These are phyloP conservation scores for Harmothoe impar DNA, from an alignment of 2,888 invertebrate species.

Conservation along the genomic window DNA sequence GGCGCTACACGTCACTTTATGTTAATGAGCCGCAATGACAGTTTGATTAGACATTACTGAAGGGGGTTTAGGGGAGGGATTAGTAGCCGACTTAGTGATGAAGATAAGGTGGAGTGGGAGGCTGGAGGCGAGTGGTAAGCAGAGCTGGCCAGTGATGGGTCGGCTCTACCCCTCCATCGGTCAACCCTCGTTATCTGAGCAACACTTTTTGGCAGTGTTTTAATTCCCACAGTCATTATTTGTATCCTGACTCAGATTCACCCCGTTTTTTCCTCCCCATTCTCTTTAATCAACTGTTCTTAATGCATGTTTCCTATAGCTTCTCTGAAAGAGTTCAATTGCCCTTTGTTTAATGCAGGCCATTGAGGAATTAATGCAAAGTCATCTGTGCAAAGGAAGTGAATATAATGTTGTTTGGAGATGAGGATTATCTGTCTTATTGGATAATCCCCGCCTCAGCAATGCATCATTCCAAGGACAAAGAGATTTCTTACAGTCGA, in stretches of 20 bases:
- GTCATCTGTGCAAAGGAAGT: no score
- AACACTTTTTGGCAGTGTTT: background rate
- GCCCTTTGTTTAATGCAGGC: no score
- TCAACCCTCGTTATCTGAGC: conserved; percentile 12
- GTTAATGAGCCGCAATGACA: background rate
- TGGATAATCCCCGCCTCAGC: no score
- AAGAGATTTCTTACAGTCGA: no score
- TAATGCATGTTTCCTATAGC: background rate
- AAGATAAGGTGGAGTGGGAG: background rate
- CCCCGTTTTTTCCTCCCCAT: background rate
- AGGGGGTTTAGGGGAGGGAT: conserved; percentile 10
- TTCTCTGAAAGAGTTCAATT: no score
- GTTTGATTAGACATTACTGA: conserved; percentile 24
- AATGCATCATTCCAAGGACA: no score
- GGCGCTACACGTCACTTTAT: conserved; percentile 1
- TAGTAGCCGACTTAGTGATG: background rate
- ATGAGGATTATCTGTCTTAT: no score
- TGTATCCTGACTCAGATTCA: background rate
- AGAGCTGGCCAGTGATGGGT: background rate
- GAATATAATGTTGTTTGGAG: no score
- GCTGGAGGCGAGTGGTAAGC: background rate
- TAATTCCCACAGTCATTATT: background rate
- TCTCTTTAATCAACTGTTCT: background rate
- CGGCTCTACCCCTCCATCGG: background rate
- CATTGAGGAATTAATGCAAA: no score